Evolutionary conservation across 2,888 invertebrate species (phyloP).

Genomic region (Punctoribates punctum): DNA sequence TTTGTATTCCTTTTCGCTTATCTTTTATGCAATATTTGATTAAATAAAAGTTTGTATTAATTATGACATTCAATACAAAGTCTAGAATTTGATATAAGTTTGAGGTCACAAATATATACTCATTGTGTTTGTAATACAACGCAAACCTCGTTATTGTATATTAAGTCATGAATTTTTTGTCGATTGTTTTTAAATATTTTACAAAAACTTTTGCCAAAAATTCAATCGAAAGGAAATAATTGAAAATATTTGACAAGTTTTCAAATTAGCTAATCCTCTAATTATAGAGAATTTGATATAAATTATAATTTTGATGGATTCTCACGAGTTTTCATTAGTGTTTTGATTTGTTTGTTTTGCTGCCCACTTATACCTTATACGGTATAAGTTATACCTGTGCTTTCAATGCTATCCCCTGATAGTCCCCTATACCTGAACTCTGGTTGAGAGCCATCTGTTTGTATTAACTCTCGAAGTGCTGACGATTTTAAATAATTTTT

Average conservation of each 20-base stretch:
- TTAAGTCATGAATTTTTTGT: too few species aligned
- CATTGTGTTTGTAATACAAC: not conserved
- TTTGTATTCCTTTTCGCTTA: too few species aligned
- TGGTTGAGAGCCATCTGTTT: conserved; percentile 17
- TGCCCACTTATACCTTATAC: not conserved
- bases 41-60: not conserved
- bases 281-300: not conserved
- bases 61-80: not conserved
- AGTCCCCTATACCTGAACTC: not conserved
- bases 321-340: not conserved
- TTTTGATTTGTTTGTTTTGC: not conserved
- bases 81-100: not conserved
- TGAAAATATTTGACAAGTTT: too few species aligned
- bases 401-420: not conserved
- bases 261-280: not conserved
- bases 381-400: not conserved
- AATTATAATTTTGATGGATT: not conserved
- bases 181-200: too few species aligned
- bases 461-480: not conserved
- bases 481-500: not conserved
- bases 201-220: too few species aligned
- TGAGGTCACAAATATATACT: not conserved
- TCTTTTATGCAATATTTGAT: not conserved
- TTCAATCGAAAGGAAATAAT: too few species aligned
- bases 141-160: not conserved